phyloP scores from a whole-genome alignment of 2,888 invertebrate species.

The Tricholauxania praeusta region DNA sequence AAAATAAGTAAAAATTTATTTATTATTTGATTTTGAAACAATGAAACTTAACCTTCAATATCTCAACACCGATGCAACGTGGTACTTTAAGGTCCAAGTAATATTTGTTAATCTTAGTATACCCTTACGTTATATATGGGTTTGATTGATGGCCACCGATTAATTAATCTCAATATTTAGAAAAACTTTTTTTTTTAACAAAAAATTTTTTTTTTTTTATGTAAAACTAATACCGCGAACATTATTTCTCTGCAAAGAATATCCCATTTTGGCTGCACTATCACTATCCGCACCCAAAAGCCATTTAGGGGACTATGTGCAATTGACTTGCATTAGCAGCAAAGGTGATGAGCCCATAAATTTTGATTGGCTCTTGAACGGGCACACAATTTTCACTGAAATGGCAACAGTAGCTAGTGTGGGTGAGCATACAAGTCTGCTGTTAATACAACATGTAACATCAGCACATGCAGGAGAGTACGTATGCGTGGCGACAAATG shows the following conservation, averaged over 20 bases:
- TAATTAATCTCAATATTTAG: conserved; percentile 28
- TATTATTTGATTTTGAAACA: too few species aligned
- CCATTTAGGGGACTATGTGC: conserved; percentile 77
- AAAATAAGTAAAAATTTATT: too few species aligned
- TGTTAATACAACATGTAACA: conserved; percentile 73
- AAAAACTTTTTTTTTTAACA: neutral
- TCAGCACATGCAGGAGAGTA: conserved; percentile 75
- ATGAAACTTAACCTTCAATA: too few species aligned
- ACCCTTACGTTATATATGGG: too few species aligned
- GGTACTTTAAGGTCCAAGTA: too few species aligned
- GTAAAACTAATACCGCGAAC: too few species aligned
- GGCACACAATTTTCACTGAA: conserved; percentile 49
- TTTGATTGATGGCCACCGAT: too few species aligned
- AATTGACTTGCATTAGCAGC: conserved; percentile 86
- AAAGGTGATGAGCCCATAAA: conserved; percentile 78
- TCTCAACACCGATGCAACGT: too few species aligned
- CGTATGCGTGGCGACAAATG: conserved; percentile 72
- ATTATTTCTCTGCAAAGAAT: conserved; percentile 52
- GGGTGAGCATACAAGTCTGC: conserved; percentile 70
- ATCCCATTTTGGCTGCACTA: conserved; percentile 60
- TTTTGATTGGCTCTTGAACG: conserved; percentile 72
- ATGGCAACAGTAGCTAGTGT: conserved; percentile 61
- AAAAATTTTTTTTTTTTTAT: conserved; percentile 15
- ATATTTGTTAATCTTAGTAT: too few species aligned
- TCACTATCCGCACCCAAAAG: conserved; percentile 63